Conservation (phyloP, 2,797 vertebrate species). For the Chaenodraco wilsoni region DNA sequence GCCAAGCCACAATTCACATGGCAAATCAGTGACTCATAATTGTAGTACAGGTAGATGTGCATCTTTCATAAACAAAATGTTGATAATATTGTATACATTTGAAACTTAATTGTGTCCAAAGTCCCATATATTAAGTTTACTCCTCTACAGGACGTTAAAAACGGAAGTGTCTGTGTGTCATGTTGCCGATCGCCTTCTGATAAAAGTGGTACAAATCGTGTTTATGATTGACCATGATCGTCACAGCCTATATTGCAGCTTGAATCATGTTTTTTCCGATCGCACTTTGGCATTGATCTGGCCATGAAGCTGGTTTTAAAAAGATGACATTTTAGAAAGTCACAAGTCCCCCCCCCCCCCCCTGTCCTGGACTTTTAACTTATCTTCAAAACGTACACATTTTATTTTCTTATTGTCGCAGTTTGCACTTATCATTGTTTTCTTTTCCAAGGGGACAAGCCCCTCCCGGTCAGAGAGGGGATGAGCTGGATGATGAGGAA, state of each 20-base stretch:
- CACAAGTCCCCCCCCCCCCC: too few relatives aligned
- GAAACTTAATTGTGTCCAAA: too few relatives aligned
- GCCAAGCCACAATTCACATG: too few relatives aligned
- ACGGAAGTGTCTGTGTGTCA: background rate
- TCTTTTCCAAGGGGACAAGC: slow-evolving; percentile 30
- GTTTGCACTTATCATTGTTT: background rate
- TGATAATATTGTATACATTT: background rate
- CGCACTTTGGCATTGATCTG: too few relatives aligned
- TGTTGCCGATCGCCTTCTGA: background rate
- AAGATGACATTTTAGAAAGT: too few relatives aligned
- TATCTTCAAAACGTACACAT: too few relatives aligned
- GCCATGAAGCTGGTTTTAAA: too few relatives aligned
- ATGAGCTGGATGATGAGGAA: slow-evolving; percentile 27
- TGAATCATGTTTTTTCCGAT: too few relatives aligned
- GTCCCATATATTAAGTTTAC: background rate
- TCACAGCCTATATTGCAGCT: background rate
- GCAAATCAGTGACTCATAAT: background rate
- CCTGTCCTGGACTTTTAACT: background rate
- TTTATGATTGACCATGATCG: background rate
- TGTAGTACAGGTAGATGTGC: background rate
- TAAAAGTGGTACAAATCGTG: background rate
- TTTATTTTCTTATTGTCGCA: background rate
- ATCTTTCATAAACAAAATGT: too few relatives aligned
- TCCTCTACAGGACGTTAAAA: background rate
- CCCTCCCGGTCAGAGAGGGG: background rate